Evolutionary conservation across 2,888 invertebrate species (phyloP).

Genomic region (Smittia sp.): DNA sequence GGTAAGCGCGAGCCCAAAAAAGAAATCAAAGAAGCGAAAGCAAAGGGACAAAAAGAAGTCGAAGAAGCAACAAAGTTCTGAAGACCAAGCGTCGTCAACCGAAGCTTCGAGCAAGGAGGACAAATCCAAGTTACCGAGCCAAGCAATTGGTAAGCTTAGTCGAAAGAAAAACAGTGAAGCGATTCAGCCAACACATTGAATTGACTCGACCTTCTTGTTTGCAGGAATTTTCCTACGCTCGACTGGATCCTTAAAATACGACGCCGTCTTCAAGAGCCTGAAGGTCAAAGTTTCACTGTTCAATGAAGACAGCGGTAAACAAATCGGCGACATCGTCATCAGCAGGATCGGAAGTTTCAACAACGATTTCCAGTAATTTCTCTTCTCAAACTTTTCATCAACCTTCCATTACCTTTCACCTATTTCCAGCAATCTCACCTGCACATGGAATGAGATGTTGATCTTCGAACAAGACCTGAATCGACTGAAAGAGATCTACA

Average conservation of each 20-base stretch:
- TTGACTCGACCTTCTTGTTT: background rate
- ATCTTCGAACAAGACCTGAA: slow-evolving; percentile 29
- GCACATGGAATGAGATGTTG: slow-evolving; percentile 39
- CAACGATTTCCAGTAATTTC: slow-evolving; percentile 26
- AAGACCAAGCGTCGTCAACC: background rate
- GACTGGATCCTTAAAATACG: slow-evolving; percentile 18
- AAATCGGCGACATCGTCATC: slow-evolving; percentile 18
- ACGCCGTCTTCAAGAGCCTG: background rate
- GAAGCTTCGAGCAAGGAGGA: background rate
- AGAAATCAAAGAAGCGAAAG: slow-evolving; percentile 16
- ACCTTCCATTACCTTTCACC: background rate
- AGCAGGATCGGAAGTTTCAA: background rate
- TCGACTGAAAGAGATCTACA: slow-evolving; percentile 16
- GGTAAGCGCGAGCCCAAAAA: background rate
- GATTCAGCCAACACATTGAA: too few relatives aligned
- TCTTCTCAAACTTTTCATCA: background rate
- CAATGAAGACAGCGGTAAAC: slow-evolving; percentile 35
- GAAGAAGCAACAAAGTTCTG: background rate
- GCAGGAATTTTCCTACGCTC: slow-evolving; percentile 14
- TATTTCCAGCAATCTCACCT: slow-evolving; percentile 22
- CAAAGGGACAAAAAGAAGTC: background rate
- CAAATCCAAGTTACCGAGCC: background rate
- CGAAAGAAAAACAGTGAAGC: too few relatives aligned
- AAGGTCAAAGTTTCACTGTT: slow-evolving; percentile 18
- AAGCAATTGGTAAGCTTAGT: slow-evolving; percentile 20